Evolutionary conservation across 2,888 invertebrate species (phyloP).

Genomic region (Volucella inanis): DNA sequence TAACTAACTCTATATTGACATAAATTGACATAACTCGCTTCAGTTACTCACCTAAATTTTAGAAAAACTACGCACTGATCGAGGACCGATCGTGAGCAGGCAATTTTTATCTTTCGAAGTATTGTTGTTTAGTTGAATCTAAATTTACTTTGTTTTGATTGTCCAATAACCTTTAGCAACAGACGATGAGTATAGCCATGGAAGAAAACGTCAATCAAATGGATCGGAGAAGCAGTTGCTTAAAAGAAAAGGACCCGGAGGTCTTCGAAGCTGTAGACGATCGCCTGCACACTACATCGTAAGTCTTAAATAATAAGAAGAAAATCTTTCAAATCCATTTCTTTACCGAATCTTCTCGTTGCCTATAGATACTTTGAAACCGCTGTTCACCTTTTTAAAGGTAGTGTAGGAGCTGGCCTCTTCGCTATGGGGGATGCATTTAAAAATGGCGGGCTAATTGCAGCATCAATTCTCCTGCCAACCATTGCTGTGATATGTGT

Average conservation of each 20-base stretch:
- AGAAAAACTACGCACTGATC: no score
- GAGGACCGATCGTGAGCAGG: no score
- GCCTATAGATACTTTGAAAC: conserved; percentile 89
- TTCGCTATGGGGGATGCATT: conserved; percentile 97
- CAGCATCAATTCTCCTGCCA: conserved; percentile 90
- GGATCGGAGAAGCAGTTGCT: background rate
- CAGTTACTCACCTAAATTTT: no score
- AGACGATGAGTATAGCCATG: conserved; percentile 36
- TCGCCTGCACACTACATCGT: conserved; percentile 62
- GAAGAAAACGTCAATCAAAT: conserved; percentile 26
- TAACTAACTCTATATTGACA: no score
- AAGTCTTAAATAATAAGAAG: conserved; percentile 18
- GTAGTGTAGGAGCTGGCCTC: conserved; percentile 97
- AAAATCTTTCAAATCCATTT: background rate
- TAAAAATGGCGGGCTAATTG: conserved; percentile 93
- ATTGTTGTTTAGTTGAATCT: conserved; percentile 9
- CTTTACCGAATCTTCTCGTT: background rate
- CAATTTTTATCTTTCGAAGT: background rate
- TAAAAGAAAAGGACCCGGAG: conserved; percentile 47
- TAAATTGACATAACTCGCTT: no score
- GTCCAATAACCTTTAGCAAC: conserved; percentile 3
- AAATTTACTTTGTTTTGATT: background rate
- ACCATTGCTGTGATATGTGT: conserved; percentile 95
- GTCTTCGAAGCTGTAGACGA: conserved; percentile 13
- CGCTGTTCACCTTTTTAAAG: conserved; percentile 94